Conservation (phyloP, 92 coral and sea anemone species). For the Zoanthus sansibaricus region DNA sequence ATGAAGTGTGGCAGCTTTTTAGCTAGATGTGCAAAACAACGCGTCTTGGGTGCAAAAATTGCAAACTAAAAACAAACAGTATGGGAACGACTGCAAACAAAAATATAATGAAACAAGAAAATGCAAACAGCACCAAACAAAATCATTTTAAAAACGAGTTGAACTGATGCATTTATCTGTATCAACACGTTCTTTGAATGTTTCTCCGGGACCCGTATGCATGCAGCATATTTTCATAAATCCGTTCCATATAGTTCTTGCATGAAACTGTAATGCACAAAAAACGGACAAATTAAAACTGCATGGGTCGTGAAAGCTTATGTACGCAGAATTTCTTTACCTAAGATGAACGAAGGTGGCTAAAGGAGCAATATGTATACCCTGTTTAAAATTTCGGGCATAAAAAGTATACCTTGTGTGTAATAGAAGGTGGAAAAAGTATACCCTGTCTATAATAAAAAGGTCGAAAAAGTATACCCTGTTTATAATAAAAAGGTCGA, state of each 20-base stretch:
- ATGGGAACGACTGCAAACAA: slow-evolving; percentile 10
- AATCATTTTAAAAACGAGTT: slow-evolving; percentile 5
- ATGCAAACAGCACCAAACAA: slow-evolving; percentile 30
- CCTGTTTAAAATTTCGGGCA: too few relatives aligned
- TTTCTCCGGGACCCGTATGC: neutral
- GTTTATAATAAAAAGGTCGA: neutral
- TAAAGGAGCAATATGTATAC: neutral
- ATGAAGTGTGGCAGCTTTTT: slow-evolving; percentile 1
- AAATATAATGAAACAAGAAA: slow-evolving; percentile 5
- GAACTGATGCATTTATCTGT: slow-evolving; percentile 35
- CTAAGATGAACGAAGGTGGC: neutral
- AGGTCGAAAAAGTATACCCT: slow-evolving; percentile 4
- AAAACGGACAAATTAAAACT: slow-evolving; percentile 1
- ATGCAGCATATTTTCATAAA: slow-evolving; percentile 8
- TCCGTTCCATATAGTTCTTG: slow-evolving; percentile 3
- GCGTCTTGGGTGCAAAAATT: slow-evolving; percentile 10
- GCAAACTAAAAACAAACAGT: slow-evolving; percentile 23
- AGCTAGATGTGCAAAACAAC: slow-evolving; percentile 17
- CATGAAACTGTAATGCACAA: slow-evolving; percentile 21
- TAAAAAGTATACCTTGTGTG: too few relatives aligned
- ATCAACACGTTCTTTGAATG: slow-evolving; percentile 19
- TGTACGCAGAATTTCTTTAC: slow-evolving; percentile 32
- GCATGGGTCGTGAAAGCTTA: slow-evolving; percentile 13
- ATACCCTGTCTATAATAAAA: neutral
- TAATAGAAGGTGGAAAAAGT: neutral